Percentiles rank a stretch among this genome's conserved stretches.
Conservation (phyloP, 1,140 invertebrate genomes). For the Heliconius eleuchia region DNA sequence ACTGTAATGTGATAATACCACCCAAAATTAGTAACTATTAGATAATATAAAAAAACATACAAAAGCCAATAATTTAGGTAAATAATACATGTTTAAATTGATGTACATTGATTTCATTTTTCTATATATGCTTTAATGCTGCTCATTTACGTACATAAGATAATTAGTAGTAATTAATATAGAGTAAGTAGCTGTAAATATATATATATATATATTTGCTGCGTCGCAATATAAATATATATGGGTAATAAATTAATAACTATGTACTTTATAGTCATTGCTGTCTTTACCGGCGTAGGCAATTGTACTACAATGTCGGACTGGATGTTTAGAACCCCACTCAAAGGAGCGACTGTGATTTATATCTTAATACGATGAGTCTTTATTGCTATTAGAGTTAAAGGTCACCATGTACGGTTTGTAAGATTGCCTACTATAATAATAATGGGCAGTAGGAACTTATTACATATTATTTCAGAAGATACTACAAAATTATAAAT, state of each 20-base stretch:
- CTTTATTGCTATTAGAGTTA: constrained; percentile 13
- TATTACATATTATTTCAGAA: not conserved
- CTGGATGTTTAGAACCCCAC: constrained; percentile 17
- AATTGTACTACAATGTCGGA: constrained; percentile 20
- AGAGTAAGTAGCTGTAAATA: too few relatives aligned
- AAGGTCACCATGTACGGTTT: constrained; percentile 17
- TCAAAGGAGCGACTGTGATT: constrained; percentile 30
- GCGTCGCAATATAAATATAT: not conserved
- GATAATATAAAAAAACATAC: too few relatives aligned
- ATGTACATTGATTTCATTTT: too few relatives aligned
- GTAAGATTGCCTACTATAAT: not conserved
- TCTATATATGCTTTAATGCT: too few relatives aligned
- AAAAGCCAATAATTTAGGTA: too few relatives aligned
- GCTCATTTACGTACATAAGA: too few relatives aligned
- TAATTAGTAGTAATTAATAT: too few relatives aligned
- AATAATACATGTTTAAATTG: too few relatives aligned
- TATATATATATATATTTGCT: too few relatives aligned
- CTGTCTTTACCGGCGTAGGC: constrained; percentile 3
- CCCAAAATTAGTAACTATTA: too few relatives aligned
- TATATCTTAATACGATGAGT: constrained; percentile 10
- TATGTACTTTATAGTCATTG: not conserved
- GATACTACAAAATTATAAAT: not conserved
- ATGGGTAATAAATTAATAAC: not conserved
- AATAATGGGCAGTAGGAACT: not conserved
- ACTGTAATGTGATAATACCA: not conserved